Base-by-base conservation (phyloP, 2,888 invertebrate species). In the Parnassius smintheus region DNA sequence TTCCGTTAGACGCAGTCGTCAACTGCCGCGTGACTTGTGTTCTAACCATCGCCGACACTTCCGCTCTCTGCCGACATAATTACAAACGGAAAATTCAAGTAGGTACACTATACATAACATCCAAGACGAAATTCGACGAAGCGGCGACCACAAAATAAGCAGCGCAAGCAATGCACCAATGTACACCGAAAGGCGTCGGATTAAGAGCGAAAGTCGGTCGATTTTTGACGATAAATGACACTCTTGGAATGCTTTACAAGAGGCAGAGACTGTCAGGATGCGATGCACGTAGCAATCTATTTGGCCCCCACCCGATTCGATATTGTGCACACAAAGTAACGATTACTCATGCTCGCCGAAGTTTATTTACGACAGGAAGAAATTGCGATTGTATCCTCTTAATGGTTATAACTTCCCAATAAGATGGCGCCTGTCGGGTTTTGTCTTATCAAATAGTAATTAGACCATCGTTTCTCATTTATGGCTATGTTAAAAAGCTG, bases 351-450 rank as follows among this genome's bases (percentile, higher is more conserved):
- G 76, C 81, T 78, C 76, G 77, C 84, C 82, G 79, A 86, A 86
- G 82, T 83, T 83, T 87, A 88, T 90, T 87, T 88, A 89, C 81
- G 88, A 88, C 91, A 90, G 90, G 90, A 91, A 88, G 89, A 88
- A 88, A 88, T 88, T 86, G 88, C 86, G 77, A 91, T 90, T 88
- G 88, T 89, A 82, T 88, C 85, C 86, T 83, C 74, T 77, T 83
- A 85, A 87, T 88, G 85, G 86, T 83, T 86, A 86, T 87, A 88
- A 88, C 86, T 85, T 86, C 85, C 86, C 75, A 83, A 85, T 82
- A 83, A 74, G 78, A 75, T 68, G 76, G 71, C 73, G 72, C 72
- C 69, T 66, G 68, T 65, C 72, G 71, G 72, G 70, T 68, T 50
- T 57, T 71, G 68, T 73, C 72, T 62, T 67, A 65, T 55, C 61